Evolutionary conservation across 2,113 vertebrate species (phyloP).

Genomic region (Engystomops pustulosus): DNA sequence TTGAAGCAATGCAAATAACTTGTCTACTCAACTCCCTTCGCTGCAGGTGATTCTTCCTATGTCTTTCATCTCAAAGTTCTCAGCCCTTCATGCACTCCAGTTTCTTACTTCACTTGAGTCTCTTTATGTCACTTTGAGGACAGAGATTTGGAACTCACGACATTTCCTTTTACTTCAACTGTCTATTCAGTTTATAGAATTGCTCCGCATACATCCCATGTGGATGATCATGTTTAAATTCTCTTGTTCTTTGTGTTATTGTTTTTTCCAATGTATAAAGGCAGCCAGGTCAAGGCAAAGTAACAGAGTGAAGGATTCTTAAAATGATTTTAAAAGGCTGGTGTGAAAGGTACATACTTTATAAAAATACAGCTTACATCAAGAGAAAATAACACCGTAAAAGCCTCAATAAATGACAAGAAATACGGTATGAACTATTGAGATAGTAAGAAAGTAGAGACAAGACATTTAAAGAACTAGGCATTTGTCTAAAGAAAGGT

Average conservation of each 20-base stretch:
- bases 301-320: not conserved
- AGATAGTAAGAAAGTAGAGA: no score
- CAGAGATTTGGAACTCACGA: constrained; percentile 29
- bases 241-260: constrained; percentile 3
- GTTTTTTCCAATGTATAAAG: not conserved
- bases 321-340: no score
- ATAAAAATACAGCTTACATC: no score
- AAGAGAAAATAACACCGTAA: not conserved
- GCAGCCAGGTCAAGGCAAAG: not conserved
- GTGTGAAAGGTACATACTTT: no score
- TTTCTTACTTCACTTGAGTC: not conserved
- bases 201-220: constrained; percentile 20
- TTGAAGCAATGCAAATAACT: constrained; percentile 46
- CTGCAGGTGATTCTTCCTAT: constrained; percentile 41
- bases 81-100: not conserved
- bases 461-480: no score
- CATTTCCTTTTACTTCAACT: constrained; percentile 24
- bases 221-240: constrained; percentile 12
- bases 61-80: constrained; percentile 42
- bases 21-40: not conserved
- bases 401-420: no score
- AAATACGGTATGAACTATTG: no score
- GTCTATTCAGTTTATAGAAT: constrained; percentile 9
- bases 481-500: no score
- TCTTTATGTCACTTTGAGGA: constrained; percentile 45